A percentile compares a stretch with the other conserved stretches of the same genome.
Conservation (phyloP, 2,797 vertebrate genomes). For the Halcyon chelicuti region DNA sequence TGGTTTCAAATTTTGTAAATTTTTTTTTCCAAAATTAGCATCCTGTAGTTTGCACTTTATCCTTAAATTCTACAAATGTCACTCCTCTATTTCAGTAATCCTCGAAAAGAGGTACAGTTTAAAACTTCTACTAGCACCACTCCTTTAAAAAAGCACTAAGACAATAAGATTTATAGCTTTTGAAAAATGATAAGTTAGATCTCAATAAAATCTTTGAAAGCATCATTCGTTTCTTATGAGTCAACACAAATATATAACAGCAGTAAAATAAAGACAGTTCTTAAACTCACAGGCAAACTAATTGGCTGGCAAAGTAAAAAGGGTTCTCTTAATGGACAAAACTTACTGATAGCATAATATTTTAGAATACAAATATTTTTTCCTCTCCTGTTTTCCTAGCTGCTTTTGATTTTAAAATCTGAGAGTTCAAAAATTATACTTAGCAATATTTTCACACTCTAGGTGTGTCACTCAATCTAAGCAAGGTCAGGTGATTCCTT, state of each 20-base stretch:
- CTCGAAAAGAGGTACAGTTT: background rate
- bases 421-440: background rate
- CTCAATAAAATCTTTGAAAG: background rate
- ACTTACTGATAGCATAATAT: background rate
- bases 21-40: background rate
- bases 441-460: background rate
- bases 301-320: background rate
- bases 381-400: background rate
- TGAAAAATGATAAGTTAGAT: conserved; percentile 9
- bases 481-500: background rate
- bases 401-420: background rate
- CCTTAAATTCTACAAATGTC: background rate
- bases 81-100: background rate
- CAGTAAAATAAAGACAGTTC: conserved; percentile 42
- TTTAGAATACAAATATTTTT: background rate
- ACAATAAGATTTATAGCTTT: conserved; percentile 7
- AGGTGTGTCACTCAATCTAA: background rate
- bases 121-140: background rate
- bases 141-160: background rate
- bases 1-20: background rate
- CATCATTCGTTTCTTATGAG: background rate
- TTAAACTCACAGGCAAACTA: background rate
- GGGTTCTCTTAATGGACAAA: background rate
- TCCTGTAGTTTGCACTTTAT: background rate
- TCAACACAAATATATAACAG: conserved; percentile 28